Evolutionary conservation across 2,113 vertebrate species (phyloP).

Genomic region (Chelonoidis abingdonii): DNA sequence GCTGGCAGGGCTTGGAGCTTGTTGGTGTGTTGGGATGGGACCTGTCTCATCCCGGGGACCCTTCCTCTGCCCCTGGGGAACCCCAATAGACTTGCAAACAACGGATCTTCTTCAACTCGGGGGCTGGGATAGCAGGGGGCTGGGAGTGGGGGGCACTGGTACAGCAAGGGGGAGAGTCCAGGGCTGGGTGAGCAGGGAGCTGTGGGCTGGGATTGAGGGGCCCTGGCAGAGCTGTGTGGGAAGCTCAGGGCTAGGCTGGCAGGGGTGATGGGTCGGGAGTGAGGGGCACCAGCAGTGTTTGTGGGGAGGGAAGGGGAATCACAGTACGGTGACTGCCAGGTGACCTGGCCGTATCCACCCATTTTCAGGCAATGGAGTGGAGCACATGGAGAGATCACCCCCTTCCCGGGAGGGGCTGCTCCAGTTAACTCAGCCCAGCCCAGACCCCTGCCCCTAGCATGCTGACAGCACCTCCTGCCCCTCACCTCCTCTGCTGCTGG

Average conservation of each 20-base stretch:
- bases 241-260: too few relatives aligned
- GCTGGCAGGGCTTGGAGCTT: neutral
- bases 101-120: rapidly evolving
- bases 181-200: rapidly evolving
- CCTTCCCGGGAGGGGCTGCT: neutral
- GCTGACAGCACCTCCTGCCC: too few relatives aligned
- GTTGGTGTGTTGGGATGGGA: neutral
- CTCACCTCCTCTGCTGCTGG: neutral
- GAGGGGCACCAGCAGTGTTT: neutral
- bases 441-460: neutral
- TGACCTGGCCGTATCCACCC: too few relatives aligned
- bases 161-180: neutral
- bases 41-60: neutral
- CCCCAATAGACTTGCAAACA: rapidly evolving
- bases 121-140: neutral
- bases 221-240: too few relatives aligned
- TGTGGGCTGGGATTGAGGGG: too few relatives aligned
- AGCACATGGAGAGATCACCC: neutral
- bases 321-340: neutral
- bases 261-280: neutral
- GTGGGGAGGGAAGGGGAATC: neutral
- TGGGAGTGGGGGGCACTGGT: neutral
- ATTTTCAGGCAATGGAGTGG: neutral
- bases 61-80: neutral
- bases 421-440: neutral